These are phyloP conservation scores for Daphoenositta chrysoptera DNA, from an alignment of 2,113 vertebrate genomes.

Conservation along the genomic window DNA sequence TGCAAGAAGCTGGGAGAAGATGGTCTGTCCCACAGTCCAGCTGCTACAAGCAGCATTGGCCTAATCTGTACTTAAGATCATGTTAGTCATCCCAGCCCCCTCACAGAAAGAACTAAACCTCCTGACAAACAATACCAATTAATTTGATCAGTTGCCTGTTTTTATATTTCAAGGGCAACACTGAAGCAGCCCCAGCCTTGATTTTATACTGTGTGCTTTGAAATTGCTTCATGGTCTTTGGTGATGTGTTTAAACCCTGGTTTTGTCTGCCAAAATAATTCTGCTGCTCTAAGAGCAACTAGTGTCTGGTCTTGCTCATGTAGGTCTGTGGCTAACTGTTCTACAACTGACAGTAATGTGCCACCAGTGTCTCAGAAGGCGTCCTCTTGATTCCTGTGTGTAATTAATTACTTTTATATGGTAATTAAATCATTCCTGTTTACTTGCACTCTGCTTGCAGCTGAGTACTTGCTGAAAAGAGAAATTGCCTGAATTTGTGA, in stretches of 20 bases:
- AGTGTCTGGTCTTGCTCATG: background rate
- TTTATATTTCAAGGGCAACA: background rate
- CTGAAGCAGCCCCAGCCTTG: background rate
- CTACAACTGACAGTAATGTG: background rate
- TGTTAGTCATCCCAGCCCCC: rapidly evolving
- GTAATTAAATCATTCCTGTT: slow-evolving; percentile 27
- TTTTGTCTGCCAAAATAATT: background rate
- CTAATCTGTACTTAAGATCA: rapidly evolving
- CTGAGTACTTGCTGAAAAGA: slow-evolving; percentile 10
- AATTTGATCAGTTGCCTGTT: background rate
- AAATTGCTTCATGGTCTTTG: background rate
- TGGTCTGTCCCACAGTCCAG: background rate
- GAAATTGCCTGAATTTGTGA: background rate
- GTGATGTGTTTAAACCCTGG: background rate
- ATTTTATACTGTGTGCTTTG: background rate
- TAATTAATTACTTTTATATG: slow-evolving; percentile 24
- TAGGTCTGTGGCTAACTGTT: background rate
- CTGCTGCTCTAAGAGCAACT: background rate
- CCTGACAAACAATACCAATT: background rate
- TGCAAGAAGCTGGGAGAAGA: background rate
- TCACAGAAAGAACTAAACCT: background rate
- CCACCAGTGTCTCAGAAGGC: background rate
- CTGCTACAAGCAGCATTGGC: background rate
- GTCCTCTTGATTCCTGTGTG: background rate
- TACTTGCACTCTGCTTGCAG: background rate